Conservation (phyloP, 2,113 vertebrate genomes). For the Thamnaconus septentrionalis region DNA sequence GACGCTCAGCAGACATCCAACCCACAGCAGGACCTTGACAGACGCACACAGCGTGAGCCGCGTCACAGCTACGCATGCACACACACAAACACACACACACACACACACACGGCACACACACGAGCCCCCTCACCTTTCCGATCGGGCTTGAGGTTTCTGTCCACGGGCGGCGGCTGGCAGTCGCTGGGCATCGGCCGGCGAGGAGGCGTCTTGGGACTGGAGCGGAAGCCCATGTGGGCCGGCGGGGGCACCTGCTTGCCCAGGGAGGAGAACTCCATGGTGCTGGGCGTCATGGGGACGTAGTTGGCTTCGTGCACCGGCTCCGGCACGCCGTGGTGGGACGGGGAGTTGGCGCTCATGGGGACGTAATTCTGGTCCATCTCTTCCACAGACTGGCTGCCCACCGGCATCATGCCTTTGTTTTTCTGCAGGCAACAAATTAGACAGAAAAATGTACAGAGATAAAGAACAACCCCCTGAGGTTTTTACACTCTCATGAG, state of each 20-base stretch:
- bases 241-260: constrained; percentile 98
- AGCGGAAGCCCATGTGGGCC: constrained; percentile 97
- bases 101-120: too few species aligned
- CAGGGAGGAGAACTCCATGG: constrained; percentile 93
- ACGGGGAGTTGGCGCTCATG: constrained; percentile 96
- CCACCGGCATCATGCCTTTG: constrained; percentile 89
- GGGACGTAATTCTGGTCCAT: constrained; percentile 97
- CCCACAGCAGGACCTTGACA: constrained; percentile 12
- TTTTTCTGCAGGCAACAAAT: constrained; percentile 81
- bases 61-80: too few species aligned
- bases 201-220: constrained; percentile 95
- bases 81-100: too few species aligned
- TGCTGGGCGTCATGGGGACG: constrained; percentile 96
- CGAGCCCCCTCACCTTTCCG: constrained; percentile 88
- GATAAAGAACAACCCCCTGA: too few species aligned
- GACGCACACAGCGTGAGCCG: not conserved
- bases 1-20: constrained; percentile 17
- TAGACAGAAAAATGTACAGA: not conserved
- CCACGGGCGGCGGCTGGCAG: constrained; percentile 94
- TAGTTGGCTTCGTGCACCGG: constrained; percentile 94
- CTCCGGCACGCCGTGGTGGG: constrained; percentile 89
- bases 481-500: too few species aligned
- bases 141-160: constrained; percentile 97
- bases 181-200: constrained; percentile 87
- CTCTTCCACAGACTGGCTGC: constrained; percentile 89